These are phyloP conservation scores for Crambe crambe DNA, from an alignment of 37 sponge, comb jelly and placozoan genomes.

Conservation along the genomic window DNA sequence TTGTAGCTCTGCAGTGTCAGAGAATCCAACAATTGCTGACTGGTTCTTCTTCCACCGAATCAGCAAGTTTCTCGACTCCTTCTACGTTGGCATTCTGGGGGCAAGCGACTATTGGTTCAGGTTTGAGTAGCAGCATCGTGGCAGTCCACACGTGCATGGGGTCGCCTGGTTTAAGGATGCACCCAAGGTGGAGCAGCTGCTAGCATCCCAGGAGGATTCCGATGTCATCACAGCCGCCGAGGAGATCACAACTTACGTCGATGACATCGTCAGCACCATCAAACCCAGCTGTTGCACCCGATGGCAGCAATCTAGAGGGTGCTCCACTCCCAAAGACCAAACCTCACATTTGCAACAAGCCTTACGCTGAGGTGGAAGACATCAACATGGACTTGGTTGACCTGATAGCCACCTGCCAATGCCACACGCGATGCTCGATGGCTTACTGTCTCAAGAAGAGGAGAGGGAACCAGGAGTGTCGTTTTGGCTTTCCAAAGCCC, in stretches of 20 bases:
- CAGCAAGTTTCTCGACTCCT: no score
- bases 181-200: constrained; percentile 40
- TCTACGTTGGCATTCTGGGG: constrained; percentile 46
- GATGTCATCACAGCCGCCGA: background rate
- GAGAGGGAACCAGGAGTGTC: constrained; percentile 25
- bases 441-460: constrained; percentile 34
- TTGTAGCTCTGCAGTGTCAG: constrained; percentile 33
- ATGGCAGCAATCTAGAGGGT: constrained; percentile 27
- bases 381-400: constrained; percentile 40
- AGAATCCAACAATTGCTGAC: constrained; percentile 65
- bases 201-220: background rate
- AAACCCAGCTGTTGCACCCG: constrained; percentile 46
- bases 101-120: constrained; percentile 64
- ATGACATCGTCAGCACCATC: constrained; percentile 37
- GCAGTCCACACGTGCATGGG: no score
- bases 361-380: constrained; percentile 23
- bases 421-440: constrained; percentile 45
- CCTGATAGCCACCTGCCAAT: constrained; percentile 49
- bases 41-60: constrained; percentile 61
- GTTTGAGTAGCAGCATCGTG: constrained; percentile 72
- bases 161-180: constrained; percentile 53
- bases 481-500: constrained; percentile 47
- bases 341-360: constrained; percentile 25
- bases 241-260: constrained; percentile 17
- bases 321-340: constrained; percentile 32